Evolutionary conservation across 2,113 vertebrate genomes (phyloP), one percentile per base, ranked within the genome.

Genomic region (Mastomys natalensis): DNA sequence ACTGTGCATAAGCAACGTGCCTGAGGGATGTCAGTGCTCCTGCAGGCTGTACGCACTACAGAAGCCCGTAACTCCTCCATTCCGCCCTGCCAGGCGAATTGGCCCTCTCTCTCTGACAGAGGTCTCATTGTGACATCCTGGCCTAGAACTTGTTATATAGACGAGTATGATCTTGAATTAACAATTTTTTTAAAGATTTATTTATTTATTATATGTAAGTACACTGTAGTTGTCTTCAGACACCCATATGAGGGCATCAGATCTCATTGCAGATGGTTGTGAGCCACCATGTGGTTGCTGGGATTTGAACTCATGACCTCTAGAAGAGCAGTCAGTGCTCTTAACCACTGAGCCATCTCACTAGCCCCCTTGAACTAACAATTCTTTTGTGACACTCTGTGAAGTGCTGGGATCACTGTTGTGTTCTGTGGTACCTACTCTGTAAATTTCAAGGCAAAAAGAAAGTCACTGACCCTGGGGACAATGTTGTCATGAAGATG

Each of bases 31-130:
- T 51, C 2, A 9, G 97, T 43, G 62, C 87, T 84, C 97, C 98
- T 0, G 98, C 95, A 87, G 98, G 91, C 70, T 98, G 94, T 45
- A 94, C 87, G 43, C 11, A 68, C 84, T 31, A 64, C 76, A 85
- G 78, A 81, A 98, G 97, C 87, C 95, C 53, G 73, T 96, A 96
- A 95, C 91, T 85, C 48, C 26, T 87, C 48, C 37, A 3, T 7
- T 22, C 9, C 40, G n/a, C 7, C 29, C 16, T 3, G 45, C 22
- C 55, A 60, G n/a, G 12, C 8, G 29, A 58, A 45, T 73, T 29
- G 26, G 5, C 21, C 34, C 66, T 17, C 86, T 34, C 16, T 86
- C 34, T 72, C 45, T 26, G 66, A 51, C 43, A 87, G 19, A 51
- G 31, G 64, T 51, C 48, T 51, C 31, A 37, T 22, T 66, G 2